Evolutionary conservation across 64 coral and sea anemone genomes (phyloP).

Genomic region (Anthopleura sola): DNA sequence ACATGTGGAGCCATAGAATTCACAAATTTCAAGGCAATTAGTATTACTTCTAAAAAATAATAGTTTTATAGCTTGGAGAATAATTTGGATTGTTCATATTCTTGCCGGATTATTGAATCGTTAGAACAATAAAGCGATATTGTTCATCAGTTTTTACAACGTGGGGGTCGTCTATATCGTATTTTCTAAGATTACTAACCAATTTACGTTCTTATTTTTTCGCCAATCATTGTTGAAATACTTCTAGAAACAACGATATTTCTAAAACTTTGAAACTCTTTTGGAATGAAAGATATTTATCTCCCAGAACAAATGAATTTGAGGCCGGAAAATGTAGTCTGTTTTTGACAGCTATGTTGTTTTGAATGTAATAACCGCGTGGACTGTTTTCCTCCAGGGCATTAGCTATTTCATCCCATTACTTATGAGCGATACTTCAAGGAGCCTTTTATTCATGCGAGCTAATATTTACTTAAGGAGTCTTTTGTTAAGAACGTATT

Average conservation of each 20-base stretch:
- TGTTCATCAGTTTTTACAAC: background rate
- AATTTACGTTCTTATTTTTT: background rate
- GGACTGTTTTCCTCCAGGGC: background rate
- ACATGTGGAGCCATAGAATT: background rate
- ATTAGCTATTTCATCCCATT: background rate
- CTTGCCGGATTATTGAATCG: background rate
- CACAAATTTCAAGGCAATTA: background rate
- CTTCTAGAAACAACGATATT: background rate
- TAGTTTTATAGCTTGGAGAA: background rate
- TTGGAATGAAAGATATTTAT: background rate
- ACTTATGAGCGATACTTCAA: background rate
- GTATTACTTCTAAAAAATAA: background rate
- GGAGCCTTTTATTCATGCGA: background rate
- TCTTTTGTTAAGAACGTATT: too few species aligned
- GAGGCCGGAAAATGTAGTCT: background rate
- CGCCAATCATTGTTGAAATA: background rate
- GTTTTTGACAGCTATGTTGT: too few species aligned
- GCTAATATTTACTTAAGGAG: background rate
- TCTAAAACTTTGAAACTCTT: background rate
- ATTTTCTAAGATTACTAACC: background rate
- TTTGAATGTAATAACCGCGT: background rate
- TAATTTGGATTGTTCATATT: background rate
- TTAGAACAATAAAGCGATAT: constrained; percentile 1
- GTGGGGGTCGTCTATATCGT: background rate
- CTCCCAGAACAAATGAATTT: background rate